phyloP scores from a whole-genome alignment of 2,113 vertebrate species.

The Megaceryle maxima region DNA sequence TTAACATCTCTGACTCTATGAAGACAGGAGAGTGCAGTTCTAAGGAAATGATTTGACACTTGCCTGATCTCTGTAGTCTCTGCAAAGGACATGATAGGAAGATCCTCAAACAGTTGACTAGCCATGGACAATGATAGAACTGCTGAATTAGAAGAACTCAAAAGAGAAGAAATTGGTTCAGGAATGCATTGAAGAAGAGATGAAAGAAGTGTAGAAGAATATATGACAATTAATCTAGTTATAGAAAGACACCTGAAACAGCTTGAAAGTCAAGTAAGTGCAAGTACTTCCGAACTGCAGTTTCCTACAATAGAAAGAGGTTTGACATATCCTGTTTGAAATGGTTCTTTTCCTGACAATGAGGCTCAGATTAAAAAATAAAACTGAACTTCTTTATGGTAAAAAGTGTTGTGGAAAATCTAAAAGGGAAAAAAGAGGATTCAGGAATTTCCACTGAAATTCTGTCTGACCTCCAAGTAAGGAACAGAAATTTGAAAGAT shows the following conservation, averaged over 20 bases:
- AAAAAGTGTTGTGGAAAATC: not conserved
- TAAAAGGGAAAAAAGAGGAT: not conserved
- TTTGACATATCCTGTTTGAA: not conserved
- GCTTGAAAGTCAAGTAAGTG: not conserved
- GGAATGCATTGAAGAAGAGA: not conserved
- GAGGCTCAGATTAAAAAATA: not conserved
- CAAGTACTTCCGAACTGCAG: not conserved
- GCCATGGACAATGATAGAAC: not conserved
- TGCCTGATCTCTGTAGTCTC: not conserved
- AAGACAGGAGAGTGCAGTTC: not conserved
- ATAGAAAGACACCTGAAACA: not conserved
- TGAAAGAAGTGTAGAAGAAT: not conserved
- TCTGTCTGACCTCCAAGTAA: not conserved
- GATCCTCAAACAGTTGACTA: not conserved
- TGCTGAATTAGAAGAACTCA: not conserved
- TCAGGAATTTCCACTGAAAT: not conserved
- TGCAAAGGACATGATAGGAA: not conserved
- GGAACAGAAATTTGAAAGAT: not conserved
- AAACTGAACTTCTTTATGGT: not conserved
- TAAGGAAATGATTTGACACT: not conserved
- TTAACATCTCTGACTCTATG: not conserved
- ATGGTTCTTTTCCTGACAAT: not conserved
- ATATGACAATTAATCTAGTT: not conserved
- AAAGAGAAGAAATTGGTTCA: not conserved
- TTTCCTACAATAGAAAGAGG: not conserved